Conservation (phyloP, 2,888 invertebrate genomes). For the Norana najaformis region DNA sequence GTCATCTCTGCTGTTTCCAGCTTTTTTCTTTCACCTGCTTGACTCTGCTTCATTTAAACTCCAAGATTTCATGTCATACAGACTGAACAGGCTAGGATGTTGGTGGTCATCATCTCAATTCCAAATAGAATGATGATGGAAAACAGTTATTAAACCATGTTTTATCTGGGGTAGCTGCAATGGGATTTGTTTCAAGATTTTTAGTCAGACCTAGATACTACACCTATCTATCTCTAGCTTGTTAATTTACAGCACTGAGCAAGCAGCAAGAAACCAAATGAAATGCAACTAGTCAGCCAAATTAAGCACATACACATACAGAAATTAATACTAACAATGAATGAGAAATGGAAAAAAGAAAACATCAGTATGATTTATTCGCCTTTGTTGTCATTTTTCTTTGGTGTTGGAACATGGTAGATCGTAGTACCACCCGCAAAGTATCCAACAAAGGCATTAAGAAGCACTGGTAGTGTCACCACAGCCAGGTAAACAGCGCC, state of each 20-base stretch:
- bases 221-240: not conserved
- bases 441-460: slow-evolving; percentile 38
- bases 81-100: too few species aligned
- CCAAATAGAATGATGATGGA: too few species aligned
- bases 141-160: too few species aligned
- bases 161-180: too few species aligned
- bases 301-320: not conserved
- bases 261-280: not conserved
- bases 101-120: too few species aligned
- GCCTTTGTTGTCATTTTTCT: slow-evolving; percentile 26
- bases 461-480: slow-evolving; percentile 26
- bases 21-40: too few species aligned
- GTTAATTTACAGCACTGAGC: not conserved
- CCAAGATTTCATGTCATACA: too few species aligned
- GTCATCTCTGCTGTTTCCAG: too few species aligned
- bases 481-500: not conserved
- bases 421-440: slow-evolving; percentile 36
- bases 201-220: too few species aligned
- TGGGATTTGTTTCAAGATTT: not conserved
- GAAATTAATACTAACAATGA: not conserved
- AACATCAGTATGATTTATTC: not conserved
- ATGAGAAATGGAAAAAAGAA: not conserved
- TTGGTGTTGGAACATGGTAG: slow-evolving; percentile 34
- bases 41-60: too few species aligned
- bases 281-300: not conserved